These are phyloP conservation scores for Paralichthys olivaceus DNA, from an alignment of 2,113 vertebrate genomes.

Conservation along the genomic window DNA sequence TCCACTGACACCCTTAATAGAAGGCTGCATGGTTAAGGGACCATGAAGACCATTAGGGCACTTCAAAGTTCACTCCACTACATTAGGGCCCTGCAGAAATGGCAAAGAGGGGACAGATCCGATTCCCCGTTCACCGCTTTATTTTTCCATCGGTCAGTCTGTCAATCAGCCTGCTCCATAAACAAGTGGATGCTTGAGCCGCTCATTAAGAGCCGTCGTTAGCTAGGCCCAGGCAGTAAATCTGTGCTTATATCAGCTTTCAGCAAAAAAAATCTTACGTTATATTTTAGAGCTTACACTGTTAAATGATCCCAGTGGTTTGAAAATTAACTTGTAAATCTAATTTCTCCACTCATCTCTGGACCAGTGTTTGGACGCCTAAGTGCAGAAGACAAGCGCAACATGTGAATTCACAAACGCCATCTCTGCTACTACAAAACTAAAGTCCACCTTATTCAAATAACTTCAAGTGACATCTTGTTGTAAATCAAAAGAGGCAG, in stretches of 20 bases:
- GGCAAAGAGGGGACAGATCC: slow-evolving; percentile 72
- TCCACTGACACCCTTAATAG: slow-evolving; percentile 79
- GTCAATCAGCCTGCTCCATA: slow-evolving; percentile 58
- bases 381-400: slow-evolving; percentile 24
- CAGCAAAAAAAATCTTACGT: slow-evolving; percentile 82
- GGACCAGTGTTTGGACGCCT: slow-evolving; percentile 45
- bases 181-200: slow-evolving; percentile 60
- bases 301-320: slow-evolving; percentile 65
- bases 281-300: slow-evolving; percentile 84
- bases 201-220: slow-evolving; percentile 75
- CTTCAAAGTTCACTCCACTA: slow-evolving; percentile 79
- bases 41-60: slow-evolving; percentile 81
- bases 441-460: slow-evolving; percentile 44
- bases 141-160: slow-evolving; percentile 64
- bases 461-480: slow-evolving; percentile 26
- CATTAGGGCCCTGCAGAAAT: slow-evolving; percentile 65
- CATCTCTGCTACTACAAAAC: slow-evolving; percentile 35
- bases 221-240: slow-evolving; percentile 68
- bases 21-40: slow-evolving; percentile 73
- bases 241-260: slow-evolving; percentile 86
- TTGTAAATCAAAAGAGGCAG: slow-evolving; percentile 51
- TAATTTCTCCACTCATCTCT: slow-evolving; percentile 41
- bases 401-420: slow-evolving; percentile 48
- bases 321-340: slow-evolving; percentile 61
- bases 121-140: slow-evolving; percentile 69